Evolutionary conservation across 1,140 invertebrate genomes (phyloP), one percentile per base, ranked within the genome.

Genomic region (Drosophila equinoxialis): DNA sequence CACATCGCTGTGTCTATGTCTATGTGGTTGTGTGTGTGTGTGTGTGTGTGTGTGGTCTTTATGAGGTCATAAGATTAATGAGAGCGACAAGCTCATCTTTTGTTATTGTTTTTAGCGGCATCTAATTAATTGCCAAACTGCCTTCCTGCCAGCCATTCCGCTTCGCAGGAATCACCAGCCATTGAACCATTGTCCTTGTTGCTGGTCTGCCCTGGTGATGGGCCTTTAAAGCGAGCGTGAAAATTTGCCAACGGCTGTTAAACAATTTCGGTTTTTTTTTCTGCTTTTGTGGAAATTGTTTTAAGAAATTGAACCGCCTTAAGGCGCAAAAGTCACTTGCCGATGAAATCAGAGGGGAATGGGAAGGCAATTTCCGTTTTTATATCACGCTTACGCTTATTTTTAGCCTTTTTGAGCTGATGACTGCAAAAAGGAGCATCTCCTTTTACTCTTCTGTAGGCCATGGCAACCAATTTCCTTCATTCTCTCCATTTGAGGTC

Each of bases 61-160:
- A 82, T 82, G 74, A 81, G 80, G 70, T 66, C 69, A 71, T 65
- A 81, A 85, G 81, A 85, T 85, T 85, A 85, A 85, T 81, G 45
- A 51, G 81, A 75, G 81, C 67, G 77, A 85, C 81, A 84, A 71
- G 74, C 81, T 85, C 81, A 85, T 81, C 81, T 85, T 69, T 69
- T 76, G 77, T 68, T 72, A 83, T 83, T 83, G 68, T 83, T 79
- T 72, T 74, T 66, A 85, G 66, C 68, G 63, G 57, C 77, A 70
- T 59, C 72, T 85, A 85, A 85, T 85, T 85, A 85, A 81, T 85
- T 80, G 81, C 57, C 65, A 51, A 51, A 51, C 45, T 51, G 45
- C 45, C 45, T 51, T 51, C 45, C 45, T 51, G 45, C 17, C 45
- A 51, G 45, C 45, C 45, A 51, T 51, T 51, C 17, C 45, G 45